These are phyloP conservation scores for Papilio machaon DNA, from an alignment of 1,140 invertebrate genomes.

Conservation along the genomic window DNA sequence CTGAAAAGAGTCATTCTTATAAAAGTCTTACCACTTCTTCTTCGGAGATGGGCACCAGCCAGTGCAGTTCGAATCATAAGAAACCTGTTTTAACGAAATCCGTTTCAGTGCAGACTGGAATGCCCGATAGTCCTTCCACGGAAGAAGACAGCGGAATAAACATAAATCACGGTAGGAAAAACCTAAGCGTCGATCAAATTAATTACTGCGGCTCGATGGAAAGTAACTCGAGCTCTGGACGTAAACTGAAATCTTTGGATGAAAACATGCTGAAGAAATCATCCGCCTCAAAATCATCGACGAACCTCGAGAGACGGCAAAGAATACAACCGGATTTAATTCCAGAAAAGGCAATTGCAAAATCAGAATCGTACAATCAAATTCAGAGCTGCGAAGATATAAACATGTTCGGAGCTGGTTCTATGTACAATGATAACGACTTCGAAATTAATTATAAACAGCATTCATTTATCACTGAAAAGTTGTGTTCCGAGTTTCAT, in stretches of 20 bases:
- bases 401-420: constrained; percentile 79
- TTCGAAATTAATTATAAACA: constrained; percentile 81
- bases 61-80: constrained; percentile 75
- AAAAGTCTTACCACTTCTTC: constrained; percentile 80
- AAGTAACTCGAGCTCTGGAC: constrained; percentile 77
- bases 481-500: constrained; percentile 84
- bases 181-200: constrained; percentile 80
- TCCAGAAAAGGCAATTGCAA: constrained; percentile 78
- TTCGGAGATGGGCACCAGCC: constrained; percentile 79
- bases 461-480: constrained; percentile 84
- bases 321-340: constrained; percentile 81
- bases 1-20: constrained; percentile 80
- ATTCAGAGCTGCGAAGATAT: constrained; percentile 82
- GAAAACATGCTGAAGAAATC: constrained; percentile 79
- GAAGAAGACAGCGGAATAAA: constrained; percentile 78
- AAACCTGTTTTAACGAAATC: constrained; percentile 81
- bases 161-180: constrained; percentile 78
- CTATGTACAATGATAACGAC: constrained; percentile 76
- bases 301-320: constrained; percentile 77
- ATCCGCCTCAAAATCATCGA: constrained; percentile 74
- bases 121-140: constrained; percentile 75
- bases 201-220: constrained; percentile 81
- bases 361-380: constrained; percentile 80
- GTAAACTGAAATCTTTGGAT: constrained; percentile 78
- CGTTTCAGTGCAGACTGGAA: constrained; percentile 80